Base-by-base conservation (phyloP, 2,888 invertebrate genomes). In the Perizoma affinitatum region DNA sequence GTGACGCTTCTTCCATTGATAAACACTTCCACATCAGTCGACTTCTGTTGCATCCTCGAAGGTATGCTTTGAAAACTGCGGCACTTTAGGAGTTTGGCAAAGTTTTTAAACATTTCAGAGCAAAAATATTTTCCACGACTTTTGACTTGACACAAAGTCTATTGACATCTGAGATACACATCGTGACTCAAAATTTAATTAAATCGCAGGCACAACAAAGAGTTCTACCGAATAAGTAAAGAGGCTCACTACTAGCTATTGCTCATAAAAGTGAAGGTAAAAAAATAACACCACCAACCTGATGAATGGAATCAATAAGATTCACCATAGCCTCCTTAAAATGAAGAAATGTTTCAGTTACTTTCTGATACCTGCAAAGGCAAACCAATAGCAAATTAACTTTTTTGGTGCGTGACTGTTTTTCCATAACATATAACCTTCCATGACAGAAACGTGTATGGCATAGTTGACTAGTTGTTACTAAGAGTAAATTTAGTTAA, bases 1-100 rank as follows among this genome's bases (percentile, higher is more conserved):
- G 95, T 87, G 0, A 99, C 97, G 49, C 96, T 94, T 82, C 97
- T 96, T 76, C 98, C 99, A 93, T 99, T 98, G 66, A 99, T 96
- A 86, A 98, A 99, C 95, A 94, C 97, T 95, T 72, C 97, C 90
- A 82, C 65, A 4, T 75, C 68, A 42, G 36, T 6, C 6, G 48
- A 7, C 22, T 50, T 33, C 22, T 59, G 50, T 41, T 56, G 47
- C 8, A 34, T 42, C 46, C 68, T 61, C 9, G 52, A 54, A 4
- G 55, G 38, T 46, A 44, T 42, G 6, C 9, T 64, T 55, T 52
- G 61, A n/a, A 54, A 64, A 5, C 40, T 9, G 10, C 68, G 58
- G 43, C 67, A 65, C 58, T 72, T 80, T 22, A 80, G 58, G 40
- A 84, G 59, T 52, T 71, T 78, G 2, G 61, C 70, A 54, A 74